A percentile compares a stretch with the other conserved stretches of the same genome.
These are phyloP conservation scores for Andricus grossulariae DNA, from an alignment of 1,140 invertebrate genomes.

Conservation along the genomic window DNA sequence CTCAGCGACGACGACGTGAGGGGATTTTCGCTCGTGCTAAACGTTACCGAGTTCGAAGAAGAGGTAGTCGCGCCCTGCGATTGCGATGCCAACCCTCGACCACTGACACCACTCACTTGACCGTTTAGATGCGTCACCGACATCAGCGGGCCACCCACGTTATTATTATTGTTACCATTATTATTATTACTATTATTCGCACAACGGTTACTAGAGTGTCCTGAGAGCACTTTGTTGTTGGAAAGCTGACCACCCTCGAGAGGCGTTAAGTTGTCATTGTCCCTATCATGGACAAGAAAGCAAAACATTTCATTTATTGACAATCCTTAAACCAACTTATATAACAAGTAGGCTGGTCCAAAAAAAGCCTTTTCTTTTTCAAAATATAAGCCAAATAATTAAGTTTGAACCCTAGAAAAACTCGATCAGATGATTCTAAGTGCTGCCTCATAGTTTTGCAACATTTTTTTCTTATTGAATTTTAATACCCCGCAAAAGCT, in stretches of 20 bases:
- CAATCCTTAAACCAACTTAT: slow-evolving; percentile 29
- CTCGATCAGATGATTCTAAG: too few species aligned
- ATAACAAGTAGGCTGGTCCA: not conserved
- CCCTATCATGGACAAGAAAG: slow-evolving; percentile 68
- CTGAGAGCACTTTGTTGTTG: slow-evolving; percentile 75
- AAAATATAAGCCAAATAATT: too few species aligned
- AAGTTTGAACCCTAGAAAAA: too few species aligned
- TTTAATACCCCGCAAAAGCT: too few species aligned
- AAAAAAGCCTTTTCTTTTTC: too few species aligned
- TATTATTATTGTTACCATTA: slow-evolving; percentile 69
- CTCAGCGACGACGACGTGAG: slow-evolving; percentile 56
- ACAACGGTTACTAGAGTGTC: slow-evolving; percentile 75
- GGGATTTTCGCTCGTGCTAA: slow-evolving; percentile 60
- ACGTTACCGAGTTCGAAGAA: slow-evolving; percentile 55
- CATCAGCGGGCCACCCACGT: slow-evolving; percentile 73
- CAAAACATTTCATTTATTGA: slow-evolving; percentile 44
- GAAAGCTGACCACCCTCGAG: slow-evolving; percentile 76
- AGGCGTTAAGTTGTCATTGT: slow-evolving; percentile 74
- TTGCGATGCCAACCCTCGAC: slow-evolving; percentile 49
- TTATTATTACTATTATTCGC: slow-evolving; percentile 74
- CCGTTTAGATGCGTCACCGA: slow-evolving; percentile 72
- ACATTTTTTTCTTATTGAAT: too few species aligned
- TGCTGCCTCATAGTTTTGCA: too few species aligned
- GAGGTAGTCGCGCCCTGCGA: slow-evolving; percentile 37
- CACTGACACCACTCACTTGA: slow-evolving; percentile 64